phyloP scores from a whole-genome alignment of 2,113 vertebrate genomes.

The Tachuris rubrigastra region DNA sequence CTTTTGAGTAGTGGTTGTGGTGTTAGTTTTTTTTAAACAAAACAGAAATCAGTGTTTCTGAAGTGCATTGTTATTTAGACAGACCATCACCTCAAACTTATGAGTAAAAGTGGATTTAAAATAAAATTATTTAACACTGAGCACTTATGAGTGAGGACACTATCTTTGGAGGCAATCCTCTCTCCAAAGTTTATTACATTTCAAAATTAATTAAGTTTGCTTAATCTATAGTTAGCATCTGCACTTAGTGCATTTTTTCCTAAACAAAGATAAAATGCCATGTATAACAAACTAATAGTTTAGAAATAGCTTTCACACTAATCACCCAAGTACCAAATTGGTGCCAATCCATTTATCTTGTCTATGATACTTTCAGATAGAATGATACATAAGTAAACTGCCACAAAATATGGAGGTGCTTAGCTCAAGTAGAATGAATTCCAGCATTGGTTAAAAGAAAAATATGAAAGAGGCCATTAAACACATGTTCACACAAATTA shows the following conservation, averaged over 20 bases:
- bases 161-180: background rate
- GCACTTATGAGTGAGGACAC: background rate
- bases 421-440: background rate
- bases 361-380: background rate
- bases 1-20: background rate
- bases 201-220: background rate
- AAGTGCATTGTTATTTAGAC: background rate
- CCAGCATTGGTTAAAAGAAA: background rate
- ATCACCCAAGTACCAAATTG: background rate
- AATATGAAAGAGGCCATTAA: conserved; percentile 32
- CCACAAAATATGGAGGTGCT: background rate
- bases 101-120: background rate
- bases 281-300: background rate
- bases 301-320: conserved; percentile 25
- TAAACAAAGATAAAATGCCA: conserved; percentile 1
- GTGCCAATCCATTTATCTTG: conserved; percentile 19
- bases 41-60: background rate
- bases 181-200: background rate
- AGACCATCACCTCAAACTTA: background rate
- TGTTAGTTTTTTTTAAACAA: background rate
- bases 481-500: conserved; percentile 11
- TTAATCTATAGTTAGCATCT: background rate
- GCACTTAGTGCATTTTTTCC: background rate
- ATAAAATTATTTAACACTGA: background rate
- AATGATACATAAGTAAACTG: background rate